Percentiles rank a stretch among this genome's conserved stretches.
phyloP scores from a whole-genome alignment of 1,140 invertebrate genomes.

The Pemphigus obesinymphae region DNA sequence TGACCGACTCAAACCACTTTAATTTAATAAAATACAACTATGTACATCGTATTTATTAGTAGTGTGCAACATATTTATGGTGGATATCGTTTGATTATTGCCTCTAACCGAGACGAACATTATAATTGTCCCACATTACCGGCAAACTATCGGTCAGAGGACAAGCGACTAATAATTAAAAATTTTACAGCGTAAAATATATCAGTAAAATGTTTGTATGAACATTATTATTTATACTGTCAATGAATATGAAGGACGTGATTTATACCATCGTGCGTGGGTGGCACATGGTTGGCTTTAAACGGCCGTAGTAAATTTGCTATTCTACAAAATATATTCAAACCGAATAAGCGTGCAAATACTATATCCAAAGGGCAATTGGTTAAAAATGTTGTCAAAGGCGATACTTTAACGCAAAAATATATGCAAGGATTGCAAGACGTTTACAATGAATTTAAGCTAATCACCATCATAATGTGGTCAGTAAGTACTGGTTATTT shows the following conservation, averaged over 20 bases:
- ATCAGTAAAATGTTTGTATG: not conserved
- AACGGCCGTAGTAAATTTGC: not conserved
- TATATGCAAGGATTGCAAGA: slow-evolving; percentile 3
- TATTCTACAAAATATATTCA: not conserved
- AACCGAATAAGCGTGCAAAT: not conserved
- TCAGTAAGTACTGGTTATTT: not conserved
- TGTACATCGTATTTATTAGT: slow-evolving; percentile 22
- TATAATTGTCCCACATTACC: not conserved
- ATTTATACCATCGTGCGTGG: not conserved
- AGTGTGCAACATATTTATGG: slow-evolving; percentile 1
- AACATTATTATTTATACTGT: not conserved
- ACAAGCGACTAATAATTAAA: no score
- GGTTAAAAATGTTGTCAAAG: slow-evolving; percentile 2
- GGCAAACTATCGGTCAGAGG: slow-evolving; percentile 10
- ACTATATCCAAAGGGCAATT: not conserved
- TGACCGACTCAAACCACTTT: no score
- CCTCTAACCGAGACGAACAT: slow-evolving; percentile 29
- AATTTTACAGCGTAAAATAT: no score
- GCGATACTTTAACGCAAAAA: not conserved
- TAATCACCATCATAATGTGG: not conserved
- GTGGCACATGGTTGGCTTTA: slow-evolving; percentile 17
- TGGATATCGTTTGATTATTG: slow-evolving; percentile 19
- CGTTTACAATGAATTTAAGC: slow-evolving; percentile 13
- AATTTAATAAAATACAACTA: no score
- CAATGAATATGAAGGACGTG: not conserved